Conservation (phyloP, 2,888 invertebrate species). For the Brassicogethes aeneus region DNA sequence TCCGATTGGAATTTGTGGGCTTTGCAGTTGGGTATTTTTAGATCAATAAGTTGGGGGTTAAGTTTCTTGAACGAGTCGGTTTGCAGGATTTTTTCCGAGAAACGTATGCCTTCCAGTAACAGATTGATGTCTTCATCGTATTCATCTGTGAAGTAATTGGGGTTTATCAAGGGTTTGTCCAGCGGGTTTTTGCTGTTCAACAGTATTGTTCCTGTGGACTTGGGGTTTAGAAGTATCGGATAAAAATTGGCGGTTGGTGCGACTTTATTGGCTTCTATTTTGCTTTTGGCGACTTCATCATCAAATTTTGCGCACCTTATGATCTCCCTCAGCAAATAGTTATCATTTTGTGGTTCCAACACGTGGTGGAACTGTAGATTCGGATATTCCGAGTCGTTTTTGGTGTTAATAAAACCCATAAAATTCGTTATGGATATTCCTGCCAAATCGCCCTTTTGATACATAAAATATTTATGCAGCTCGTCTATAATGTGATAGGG, state of each 20-base stretch:
- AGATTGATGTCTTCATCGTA: slow-evolving; percentile 50
- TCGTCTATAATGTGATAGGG: slow-evolving; percentile 22
- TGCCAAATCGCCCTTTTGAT: slow-evolving; percentile 43
- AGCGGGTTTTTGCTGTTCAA: slow-evolving; percentile 47
- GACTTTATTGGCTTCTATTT: slow-evolving; percentile 13
- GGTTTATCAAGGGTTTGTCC: slow-evolving; percentile 50
- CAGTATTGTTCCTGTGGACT: slow-evolving; percentile 48
- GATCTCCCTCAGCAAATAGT: slow-evolving; percentile 13
- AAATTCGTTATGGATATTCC: slow-evolving; percentile 41
- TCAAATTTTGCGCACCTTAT: slow-evolving; percentile 26
- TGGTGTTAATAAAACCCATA: slow-evolving; percentile 43
- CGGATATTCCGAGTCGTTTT: slow-evolving; percentile 40
- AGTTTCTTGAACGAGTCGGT: slow-evolving; percentile 38
- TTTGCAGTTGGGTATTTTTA: slow-evolving; percentile 59
- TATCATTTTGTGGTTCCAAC: slow-evolving; percentile 28
- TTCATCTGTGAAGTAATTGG: slow-evolving; percentile 52
- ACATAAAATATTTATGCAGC: slow-evolving; percentile 42
- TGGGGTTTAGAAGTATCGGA: slow-evolving; percentile 34
- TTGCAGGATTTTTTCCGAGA: slow-evolving; percentile 34
- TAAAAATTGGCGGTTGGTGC: slow-evolving; percentile 10
- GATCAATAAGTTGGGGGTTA: slow-evolving; percentile 32
- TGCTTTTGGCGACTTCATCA: slow-evolving; percentile 15
- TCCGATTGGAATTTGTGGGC: slow-evolving; percentile 61
- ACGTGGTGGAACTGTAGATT: slow-evolving; percentile 40
- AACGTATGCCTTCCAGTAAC: slow-evolving; percentile 44